Base-by-base conservation (phyloP, 1,140 invertebrate species). In the Fopius arisanus region DNA sequence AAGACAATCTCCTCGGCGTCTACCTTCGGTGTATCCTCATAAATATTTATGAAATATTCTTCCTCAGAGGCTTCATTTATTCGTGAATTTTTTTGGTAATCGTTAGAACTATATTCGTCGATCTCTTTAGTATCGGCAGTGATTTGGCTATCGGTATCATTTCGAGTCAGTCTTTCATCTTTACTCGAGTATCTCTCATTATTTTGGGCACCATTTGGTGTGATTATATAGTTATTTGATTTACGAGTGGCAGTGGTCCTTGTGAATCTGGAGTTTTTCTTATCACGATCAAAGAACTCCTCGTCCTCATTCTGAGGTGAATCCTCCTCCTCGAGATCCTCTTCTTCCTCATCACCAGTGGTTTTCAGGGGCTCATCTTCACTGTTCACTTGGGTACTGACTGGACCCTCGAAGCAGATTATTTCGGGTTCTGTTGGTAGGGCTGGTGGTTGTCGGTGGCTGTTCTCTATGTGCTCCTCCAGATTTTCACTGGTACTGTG, bases 341-440 rank as follows among this genome's bases (percentile, higher is more conserved):
- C 87, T 0, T 73, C 43, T 41, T 51, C 41, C 5, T 70, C 68
- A 31, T 70, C 68, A 7, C 28, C 68, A 70, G 29, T 33, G 14
- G 4, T 33, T 65, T 59, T 70, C 3, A 10, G 6, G 10, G 48
- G 10, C 2, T 29, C 40, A 1, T 62, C 68, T 4, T 70, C 68
- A 14, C 33, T 51, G 28, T 33, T 48, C 16, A 37, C 14, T 37
- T 41, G 23, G 10, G 43, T 73, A 26, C 29, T 72, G 0, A 33
- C 66, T 26, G 85, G 66, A 16, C 82, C 84, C 70, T 88, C 87
- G 10, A 87, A 88, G 51, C 84, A 88, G 43, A 88, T 88, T 10
- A 88, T 81, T 77, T 88, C 87, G 0, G 87, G 86, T 51, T 88
- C 86, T 0, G 80, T 87, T 19, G 86, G 81, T 29, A 87, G 75